A percentile compares a stretch with the other conserved stretches of the same genome.
phyloP scores from a whole-genome alignment of 2,888 invertebrate genomes.

The Drosophila buzzatii region DNA sequence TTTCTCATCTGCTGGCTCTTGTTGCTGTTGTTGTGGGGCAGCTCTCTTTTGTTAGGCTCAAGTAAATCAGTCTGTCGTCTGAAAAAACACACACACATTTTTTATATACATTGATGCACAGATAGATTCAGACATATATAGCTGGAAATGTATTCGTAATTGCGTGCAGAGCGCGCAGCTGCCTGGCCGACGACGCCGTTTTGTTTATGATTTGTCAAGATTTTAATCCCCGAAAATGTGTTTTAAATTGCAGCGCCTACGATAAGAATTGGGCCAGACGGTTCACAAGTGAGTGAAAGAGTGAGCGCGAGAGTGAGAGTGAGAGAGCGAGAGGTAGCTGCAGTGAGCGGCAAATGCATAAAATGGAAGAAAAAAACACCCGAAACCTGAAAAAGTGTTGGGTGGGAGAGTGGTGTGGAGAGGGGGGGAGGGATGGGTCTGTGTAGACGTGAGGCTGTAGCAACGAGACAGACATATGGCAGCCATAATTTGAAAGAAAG shows the following conservation, averaged over 20 bases:
- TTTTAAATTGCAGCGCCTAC: constrained; percentile 71
- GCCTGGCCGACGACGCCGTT: constrained; percentile 47
- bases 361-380: not conserved
- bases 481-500: constrained; percentile 54
- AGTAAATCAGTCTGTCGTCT: constrained; percentile 55
- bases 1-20: too few relatives aligned
- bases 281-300: not conserved
- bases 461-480: constrained; percentile 45
- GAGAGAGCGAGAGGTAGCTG: not conserved
- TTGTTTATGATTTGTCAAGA: constrained; percentile 80
- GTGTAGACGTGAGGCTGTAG: not conserved
- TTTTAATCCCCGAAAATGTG: constrained; percentile 68
- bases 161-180: constrained; percentile 44
- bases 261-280: constrained; percentile 41
- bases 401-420: not conserved
- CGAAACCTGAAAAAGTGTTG: constrained; percentile 41
- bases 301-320: not conserved
- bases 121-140: constrained; percentile 23
- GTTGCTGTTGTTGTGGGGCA: constrained; percentile 2
- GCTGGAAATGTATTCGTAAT: constrained; percentile 58
- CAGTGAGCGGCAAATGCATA: constrained; percentile 8
- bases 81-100: constrained; percentile 13
- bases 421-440: not conserved
- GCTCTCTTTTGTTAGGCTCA: constrained; percentile 37
- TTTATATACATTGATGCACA: constrained; percentile 8